Percentiles rank a stretch among this genome's conserved stretches.
phyloP scores from a whole-genome alignment of 1,140 invertebrate genomes.

The Leptinotarsa texana region DNA sequence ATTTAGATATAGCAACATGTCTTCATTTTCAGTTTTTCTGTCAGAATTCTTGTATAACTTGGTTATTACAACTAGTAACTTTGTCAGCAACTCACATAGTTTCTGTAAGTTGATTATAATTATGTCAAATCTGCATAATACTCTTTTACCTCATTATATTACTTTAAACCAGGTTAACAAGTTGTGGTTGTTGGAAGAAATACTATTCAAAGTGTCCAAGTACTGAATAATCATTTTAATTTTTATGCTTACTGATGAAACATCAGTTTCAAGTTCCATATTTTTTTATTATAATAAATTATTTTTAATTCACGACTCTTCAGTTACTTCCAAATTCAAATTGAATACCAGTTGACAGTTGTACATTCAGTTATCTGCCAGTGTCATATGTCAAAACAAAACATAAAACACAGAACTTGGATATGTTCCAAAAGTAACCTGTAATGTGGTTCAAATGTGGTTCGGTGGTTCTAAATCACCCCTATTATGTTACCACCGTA shows the following conservation, averaged over 20 bases:
- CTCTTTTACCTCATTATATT: background rate
- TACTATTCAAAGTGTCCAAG: constrained; percentile 4
- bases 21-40: constrained; percentile 1
- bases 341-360: no score
- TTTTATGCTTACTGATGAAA: background rate
- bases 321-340: no score
- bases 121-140: background rate
- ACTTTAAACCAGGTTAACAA: constrained; percentile 14
- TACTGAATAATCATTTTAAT: background rate
- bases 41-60: background rate
- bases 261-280: background rate
- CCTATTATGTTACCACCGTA: no score
- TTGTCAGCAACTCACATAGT: constrained; percentile 1
- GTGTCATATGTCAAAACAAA: no score
- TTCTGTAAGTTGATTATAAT: constrained; percentile 1
- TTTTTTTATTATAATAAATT: no score
- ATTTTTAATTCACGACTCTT: no score
- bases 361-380: no score
- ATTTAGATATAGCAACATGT: constrained; percentile 10
- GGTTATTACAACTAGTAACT: background rate
- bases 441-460: no score
- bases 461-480: no score
- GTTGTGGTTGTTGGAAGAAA: background rate
- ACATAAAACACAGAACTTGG: no score
- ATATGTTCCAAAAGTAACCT: no score